A percentile compares a stretch with the other conserved stretches of the same genome.
Conservation (phyloP, 2,113 vertebrate species). For the Paedocypris sp. region DNA sequence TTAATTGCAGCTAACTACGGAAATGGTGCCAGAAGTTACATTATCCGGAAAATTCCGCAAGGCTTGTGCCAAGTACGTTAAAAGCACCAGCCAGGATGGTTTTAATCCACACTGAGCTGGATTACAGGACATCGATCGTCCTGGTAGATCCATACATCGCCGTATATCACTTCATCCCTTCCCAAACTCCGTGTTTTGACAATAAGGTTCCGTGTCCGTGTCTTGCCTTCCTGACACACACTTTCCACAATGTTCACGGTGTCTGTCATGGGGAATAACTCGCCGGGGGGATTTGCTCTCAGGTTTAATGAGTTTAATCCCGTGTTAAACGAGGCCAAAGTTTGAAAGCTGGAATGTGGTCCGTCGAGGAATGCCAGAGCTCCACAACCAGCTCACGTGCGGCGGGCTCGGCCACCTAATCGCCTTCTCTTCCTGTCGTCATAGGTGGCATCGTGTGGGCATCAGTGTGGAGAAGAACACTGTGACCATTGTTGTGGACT, state of each 20-base stretch:
- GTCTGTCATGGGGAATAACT: slow-evolving; percentile 65
- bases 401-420: slow-evolving; percentile 11
- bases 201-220: slow-evolving; percentile 45
- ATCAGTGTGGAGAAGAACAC: slow-evolving; percentile 94
- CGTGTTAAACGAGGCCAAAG: slow-evolving; percentile 64
- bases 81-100: not conserved
- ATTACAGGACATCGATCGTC: slow-evolving; percentile 16
- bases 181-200: slow-evolving; percentile 54
- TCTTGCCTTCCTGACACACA: slow-evolving; percentile 54
- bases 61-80: not conserved
- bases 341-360: slow-evolving; percentile 58
- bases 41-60: not conserved
- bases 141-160: no score
- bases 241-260: slow-evolving; percentile 67
- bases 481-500: slow-evolving; percentile 92
- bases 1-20: not conserved
- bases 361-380: slow-evolving; percentile 52
- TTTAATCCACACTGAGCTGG: slow-evolving; percentile 1
- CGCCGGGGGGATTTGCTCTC: slow-evolving; percentile 64
- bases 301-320: slow-evolving; percentile 72
- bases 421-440: not conserved
- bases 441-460: slow-evolving; percentile 92
- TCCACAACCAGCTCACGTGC: slow-evolving; percentile 47
- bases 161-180: no score
- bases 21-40: not conserved